Evolutionary conservation across 2,113 vertebrate genomes (phyloP), one percentile per base, ranked within the genome.

Genomic region (Procavia capensis): DNA sequence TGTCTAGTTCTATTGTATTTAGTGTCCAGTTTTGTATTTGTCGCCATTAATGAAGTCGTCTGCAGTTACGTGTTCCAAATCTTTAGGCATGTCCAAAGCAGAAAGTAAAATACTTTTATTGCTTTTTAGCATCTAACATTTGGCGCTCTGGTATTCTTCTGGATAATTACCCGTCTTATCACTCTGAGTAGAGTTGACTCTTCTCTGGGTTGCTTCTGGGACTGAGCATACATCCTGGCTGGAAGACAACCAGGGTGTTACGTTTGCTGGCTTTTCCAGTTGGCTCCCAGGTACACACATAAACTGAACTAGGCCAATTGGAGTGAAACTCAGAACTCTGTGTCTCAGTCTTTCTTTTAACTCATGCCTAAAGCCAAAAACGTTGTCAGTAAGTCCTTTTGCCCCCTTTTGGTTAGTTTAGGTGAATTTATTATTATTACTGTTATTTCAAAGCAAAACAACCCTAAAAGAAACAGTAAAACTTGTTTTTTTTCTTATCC

Each of bases 391-490:
- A 88, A 78, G n/a, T 41, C 81, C 45, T 82, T 94, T 61, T 29
- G 19, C 13, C 11, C 9, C 13, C 19, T 54, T 94, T n/a, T 64
- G 39, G 20, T 88, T 80, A 83, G n/a, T 87, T 90, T 83, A 68
- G 59, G 39, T 47, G 7, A 19, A 36, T 10, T 90, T 94, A n/a
- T n/a, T n/a, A n/a, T n/a, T n/a, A n/a, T n/a, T n/a, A n/a, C n/a
- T 84, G 45, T 75, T 87, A 91, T 16, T 24, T 39, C 63, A 74
- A 83, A 95, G 59, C 11, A 86, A 84, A 94, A 84, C n/a, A 87
- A 89, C 74, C 31, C 39, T 50, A 80, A 39, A 74, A 57, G 29
- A 70, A 91, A 70, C 7, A 47, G 3, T 27, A 6, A 63, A 72
- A 34, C 34, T 54, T n/a, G n/a, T 47, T 75, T 63, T 88, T 54